Percentiles rank a stretch among this genome's conserved stretches.
These are phyloP conservation scores for Vombatus ursinus DNA, from an alignment of 2,113 vertebrate species.

Conservation along the genomic window DNA sequence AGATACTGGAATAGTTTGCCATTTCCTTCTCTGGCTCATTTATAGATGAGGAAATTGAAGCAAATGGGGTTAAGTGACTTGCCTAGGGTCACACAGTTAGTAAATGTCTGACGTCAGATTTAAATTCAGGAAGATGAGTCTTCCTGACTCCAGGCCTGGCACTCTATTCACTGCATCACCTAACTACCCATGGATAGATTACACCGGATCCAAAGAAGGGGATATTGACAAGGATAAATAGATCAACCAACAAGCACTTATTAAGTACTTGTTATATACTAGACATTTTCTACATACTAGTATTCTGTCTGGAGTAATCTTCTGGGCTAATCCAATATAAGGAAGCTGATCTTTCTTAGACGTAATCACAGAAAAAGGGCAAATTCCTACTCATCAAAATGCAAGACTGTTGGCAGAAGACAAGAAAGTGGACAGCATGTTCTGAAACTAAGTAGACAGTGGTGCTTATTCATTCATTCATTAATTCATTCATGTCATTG, in stretches of 20 bases:
- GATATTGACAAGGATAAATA: not conserved
- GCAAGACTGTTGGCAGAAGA: slow-evolving; percentile 3
- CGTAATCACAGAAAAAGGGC: slow-evolving; percentile 64
- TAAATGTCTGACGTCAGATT: not conserved
- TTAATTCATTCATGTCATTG: not conserved
- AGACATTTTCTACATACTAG: not conserved
- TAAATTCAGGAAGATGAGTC: not conserved
- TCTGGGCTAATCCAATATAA: not conserved
- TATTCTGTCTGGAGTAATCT: not conserved
- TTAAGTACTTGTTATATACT: not conserved
- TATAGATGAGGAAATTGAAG: not conserved
- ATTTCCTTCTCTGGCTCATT: not conserved
- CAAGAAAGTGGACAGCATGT: slow-evolving; percentile 53
- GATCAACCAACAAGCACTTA: not conserved
- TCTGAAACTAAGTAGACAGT: slow-evolving; percentile 56
- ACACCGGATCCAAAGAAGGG: not conserved
- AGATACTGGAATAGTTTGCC: not conserved
- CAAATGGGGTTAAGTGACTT: not conserved
- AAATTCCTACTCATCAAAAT: slow-evolving; percentile 56
- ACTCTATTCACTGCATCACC: not conserved
- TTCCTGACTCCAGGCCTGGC: no score
- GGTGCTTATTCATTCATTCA: slow-evolving; percentile 13
- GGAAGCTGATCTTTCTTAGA: not conserved
- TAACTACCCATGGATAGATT: not conserved
- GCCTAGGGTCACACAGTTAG: not conserved